Evolutionary conservation across 2,797 vertebrate genomes (phyloP), one percentile per base, ranked within the genome.

Genomic region (Pelodytes ibericus): DNA sequence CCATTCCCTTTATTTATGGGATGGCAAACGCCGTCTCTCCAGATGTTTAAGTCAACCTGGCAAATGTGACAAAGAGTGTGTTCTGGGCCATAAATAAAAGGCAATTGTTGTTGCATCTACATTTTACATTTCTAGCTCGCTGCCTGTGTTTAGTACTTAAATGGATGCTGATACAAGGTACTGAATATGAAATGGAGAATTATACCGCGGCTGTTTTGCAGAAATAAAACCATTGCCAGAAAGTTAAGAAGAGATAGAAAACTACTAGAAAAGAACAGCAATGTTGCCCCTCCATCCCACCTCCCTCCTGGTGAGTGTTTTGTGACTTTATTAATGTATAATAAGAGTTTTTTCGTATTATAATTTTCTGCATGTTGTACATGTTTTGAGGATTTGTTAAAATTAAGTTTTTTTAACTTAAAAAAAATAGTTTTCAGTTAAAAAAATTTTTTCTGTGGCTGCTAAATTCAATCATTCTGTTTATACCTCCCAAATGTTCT

Each of bases 81-180:
- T 73, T 31, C 57, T 15, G 76, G 71, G 44, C 68, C 70, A 67
- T 73, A 79, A 79, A 79, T 72, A 73, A 68, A 59, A n/a, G 13
- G 41, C n/a, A 66, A 41, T 62, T 9, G 56, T 67, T n/a, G 57
- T 20, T 31, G 70, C 76, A 73, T 79, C 76, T 62, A 71, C 67
- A 73, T 56, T 71, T 56, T 36, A 64, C 53, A 71, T 73, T 79
- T 69, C 68, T 47, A 33, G 70, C 76, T 73, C 76, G 27, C 57
- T 63, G 76, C 41, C 57, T 31, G 76, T 65, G 68, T 78, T 77
- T 78, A 78, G 75, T 72, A 78, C 39, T 56, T 59, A 78, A 78
- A 78, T 78, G 75, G 72, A 72, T 66, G 75, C 75, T 39, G 69
- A 68, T 70, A 67, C 62, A 36, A 60, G 75, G 75, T 72, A 60